Conservation (phyloP, 2,113 vertebrate species). For the Gulo gulo region DNA sequence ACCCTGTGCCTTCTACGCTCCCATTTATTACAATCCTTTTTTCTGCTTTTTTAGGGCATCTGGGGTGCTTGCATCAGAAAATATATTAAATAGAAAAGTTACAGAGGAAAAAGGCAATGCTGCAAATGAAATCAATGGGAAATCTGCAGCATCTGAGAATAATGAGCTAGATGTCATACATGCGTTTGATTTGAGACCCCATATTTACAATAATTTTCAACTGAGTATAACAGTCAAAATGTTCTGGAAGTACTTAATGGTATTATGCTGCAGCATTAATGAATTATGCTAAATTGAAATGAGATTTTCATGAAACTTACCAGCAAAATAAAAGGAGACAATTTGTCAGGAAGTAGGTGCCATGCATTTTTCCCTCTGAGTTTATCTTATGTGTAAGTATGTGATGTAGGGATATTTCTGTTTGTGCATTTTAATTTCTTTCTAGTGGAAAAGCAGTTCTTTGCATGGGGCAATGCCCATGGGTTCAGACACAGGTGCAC, state of each 20-base stretch:
- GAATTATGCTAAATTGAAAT: slow-evolving; percentile 43
- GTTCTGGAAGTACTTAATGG: slow-evolving; percentile 62
- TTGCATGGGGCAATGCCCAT: rapidly evolving
- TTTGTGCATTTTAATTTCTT: rapidly evolving
- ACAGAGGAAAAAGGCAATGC: neutral
- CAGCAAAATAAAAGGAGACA: neutral
- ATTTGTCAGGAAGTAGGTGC: neutral
- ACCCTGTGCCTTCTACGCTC: rapidly evolving
- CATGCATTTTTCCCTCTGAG: neutral
- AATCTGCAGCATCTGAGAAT: slow-evolving; percentile 46
- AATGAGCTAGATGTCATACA: neutral
- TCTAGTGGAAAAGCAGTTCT: neutral
- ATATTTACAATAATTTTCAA: slow-evolving; percentile 69
- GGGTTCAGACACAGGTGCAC: neutral
- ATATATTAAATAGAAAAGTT: slow-evolving; percentile 47
- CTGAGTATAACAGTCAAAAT: slow-evolving; percentile 38
- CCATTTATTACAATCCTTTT: neutral
- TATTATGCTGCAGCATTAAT: slow-evolving; percentile 53
- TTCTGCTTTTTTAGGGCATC: neutral
- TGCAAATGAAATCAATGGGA: slow-evolving; percentile 67
- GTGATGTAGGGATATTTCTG: rapidly evolving
- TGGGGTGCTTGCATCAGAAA: neutral
- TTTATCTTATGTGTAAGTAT: rapidly evolving
- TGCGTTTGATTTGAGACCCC: slow-evolving; percentile 68
- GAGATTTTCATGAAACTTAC: slow-evolving; percentile 47